These are phyloP conservation scores for Dipodomys stephensi DNA, from an alignment of 2,113 vertebrate species.

Conservation along the genomic window DNA sequence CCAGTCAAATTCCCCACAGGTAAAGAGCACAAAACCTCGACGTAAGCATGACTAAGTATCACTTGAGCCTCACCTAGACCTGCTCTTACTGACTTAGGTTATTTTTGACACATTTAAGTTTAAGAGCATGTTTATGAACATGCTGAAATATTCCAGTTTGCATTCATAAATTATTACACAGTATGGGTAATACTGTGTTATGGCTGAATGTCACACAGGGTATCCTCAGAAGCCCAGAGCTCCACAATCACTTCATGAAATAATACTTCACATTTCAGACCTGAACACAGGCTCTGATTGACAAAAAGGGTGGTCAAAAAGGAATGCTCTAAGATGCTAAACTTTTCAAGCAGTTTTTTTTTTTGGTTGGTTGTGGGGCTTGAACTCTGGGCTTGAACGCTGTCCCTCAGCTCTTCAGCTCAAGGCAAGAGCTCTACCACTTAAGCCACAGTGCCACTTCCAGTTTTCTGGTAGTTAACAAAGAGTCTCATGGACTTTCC, in stretches of 20 bases:
- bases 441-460: too few relatives aligned
- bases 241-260: not conserved
- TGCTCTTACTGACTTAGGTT: not conserved
- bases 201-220: not conserved
- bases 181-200: not conserved
- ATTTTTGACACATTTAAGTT: constrained; percentile 2
- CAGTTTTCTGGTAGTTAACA: too few relatives aligned
- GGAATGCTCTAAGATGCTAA: constrained; percentile 30
- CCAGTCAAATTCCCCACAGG: constrained; percentile 52
- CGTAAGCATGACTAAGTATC: not conserved
- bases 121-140: constrained; percentile 41
- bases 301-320: constrained; percentile 33
- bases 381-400: not conserved
- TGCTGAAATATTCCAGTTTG: not conserved
- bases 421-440: too few relatives aligned
- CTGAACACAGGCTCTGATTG: not conserved
- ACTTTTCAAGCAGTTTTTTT: constrained; percentile 33
- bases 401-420: too few relatives aligned
- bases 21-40: not conserved
- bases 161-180: not conserved
- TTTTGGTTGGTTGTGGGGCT: too few relatives aligned
- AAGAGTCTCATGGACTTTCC: too few relatives aligned
- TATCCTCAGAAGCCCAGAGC: constrained; percentile 3
- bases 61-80: constrained; percentile 11
- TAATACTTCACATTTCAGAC: not conserved